Evolutionary conservation across 2,113 vertebrate genomes (phyloP).

Genomic region (Callithrix jacchus): DNA sequence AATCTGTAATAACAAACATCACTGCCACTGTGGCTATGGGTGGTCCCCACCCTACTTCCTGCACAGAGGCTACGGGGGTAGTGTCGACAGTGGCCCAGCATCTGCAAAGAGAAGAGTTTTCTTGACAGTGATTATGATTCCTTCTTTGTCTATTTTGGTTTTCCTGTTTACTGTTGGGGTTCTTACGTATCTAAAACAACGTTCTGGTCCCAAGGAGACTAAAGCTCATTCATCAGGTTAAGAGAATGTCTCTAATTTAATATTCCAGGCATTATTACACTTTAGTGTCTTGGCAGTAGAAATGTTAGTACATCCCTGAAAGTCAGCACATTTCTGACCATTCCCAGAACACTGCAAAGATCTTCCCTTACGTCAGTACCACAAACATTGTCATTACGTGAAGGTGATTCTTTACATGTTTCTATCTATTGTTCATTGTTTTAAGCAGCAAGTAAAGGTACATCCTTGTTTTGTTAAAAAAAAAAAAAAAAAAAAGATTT

Average conservation of each 20-base stretch:
- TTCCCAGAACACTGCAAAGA: neutral
- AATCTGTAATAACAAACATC: slow-evolving; percentile 91
- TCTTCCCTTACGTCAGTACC: neutral
- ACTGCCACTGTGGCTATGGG: slow-evolving; percentile 89
- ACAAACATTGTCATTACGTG: neutral
- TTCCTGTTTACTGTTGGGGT: neutral
- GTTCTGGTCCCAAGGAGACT: neutral
- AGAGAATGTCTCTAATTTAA: neutral
- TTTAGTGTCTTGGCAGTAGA: neutral
- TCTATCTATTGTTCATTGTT: neutral
- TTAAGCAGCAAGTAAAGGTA: slow-evolving; percentile 53
- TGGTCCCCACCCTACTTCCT: slow-evolving; percentile 89
- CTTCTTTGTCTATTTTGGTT: slow-evolving; percentile 2
- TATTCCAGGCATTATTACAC: neutral
- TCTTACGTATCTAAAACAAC: neutral
- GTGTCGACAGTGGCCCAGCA: slow-evolving; percentile 90
- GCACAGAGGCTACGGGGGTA: slow-evolving; percentile 87
- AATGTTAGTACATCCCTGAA: neutral
- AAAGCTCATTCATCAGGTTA: neutral
- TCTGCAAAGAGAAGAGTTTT: neutral
- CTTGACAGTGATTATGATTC: neutral
- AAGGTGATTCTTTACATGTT: neutral
- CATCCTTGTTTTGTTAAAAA: neutral
- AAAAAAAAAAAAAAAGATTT: too few species aligned
- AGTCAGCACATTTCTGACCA: neutral